Percentiles rank a stretch among this genome's conserved stretches.
These are phyloP conservation scores for Pomatorhinus ruficollis DNA, from an alignment of 2,113 vertebrate genomes.

Conservation along the genomic window DNA sequence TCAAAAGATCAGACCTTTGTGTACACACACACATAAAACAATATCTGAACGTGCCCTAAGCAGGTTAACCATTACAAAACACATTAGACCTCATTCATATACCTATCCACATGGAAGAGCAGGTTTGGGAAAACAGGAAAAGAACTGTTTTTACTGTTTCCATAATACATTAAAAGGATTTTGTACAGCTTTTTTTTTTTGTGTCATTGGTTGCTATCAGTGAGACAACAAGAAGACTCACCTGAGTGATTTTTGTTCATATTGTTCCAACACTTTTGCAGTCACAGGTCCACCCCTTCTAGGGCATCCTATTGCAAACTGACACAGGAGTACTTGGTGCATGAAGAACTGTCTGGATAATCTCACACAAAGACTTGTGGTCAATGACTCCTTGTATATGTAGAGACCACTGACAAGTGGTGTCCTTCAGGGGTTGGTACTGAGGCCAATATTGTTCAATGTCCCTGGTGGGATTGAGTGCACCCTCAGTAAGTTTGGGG, in stretches of 20 bases:
- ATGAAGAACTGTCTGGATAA: background rate
- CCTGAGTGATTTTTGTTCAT: background rate
- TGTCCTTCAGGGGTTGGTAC: background rate
- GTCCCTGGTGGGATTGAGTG: background rate
- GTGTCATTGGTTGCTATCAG: background rate
- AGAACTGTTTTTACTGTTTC: background rate
- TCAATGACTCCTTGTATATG: background rate
- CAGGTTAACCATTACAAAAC: background rate
- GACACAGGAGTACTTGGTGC: background rate
- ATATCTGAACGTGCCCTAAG: background rate
- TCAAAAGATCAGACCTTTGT: background rate
- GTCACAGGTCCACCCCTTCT: background rate
- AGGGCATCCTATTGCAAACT: background rate
- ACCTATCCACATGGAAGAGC: background rate
- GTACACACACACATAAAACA: background rate
- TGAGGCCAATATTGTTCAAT: background rate
- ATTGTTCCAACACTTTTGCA: background rate
- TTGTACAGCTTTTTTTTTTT: background rate
- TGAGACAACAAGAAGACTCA: background rate
- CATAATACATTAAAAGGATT: background rate
- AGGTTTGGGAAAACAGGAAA: background rate
- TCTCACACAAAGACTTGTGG: background rate
- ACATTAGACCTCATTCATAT: background rate
- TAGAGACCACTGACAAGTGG: background rate
- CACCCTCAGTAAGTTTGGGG: background rate